Percentiles rank a stretch among this genome's conserved stretches.
Evolutionary conservation across 2,797 vertebrate genomes (phyloP).

Genomic region (Orestias chungarensis): DNA sequence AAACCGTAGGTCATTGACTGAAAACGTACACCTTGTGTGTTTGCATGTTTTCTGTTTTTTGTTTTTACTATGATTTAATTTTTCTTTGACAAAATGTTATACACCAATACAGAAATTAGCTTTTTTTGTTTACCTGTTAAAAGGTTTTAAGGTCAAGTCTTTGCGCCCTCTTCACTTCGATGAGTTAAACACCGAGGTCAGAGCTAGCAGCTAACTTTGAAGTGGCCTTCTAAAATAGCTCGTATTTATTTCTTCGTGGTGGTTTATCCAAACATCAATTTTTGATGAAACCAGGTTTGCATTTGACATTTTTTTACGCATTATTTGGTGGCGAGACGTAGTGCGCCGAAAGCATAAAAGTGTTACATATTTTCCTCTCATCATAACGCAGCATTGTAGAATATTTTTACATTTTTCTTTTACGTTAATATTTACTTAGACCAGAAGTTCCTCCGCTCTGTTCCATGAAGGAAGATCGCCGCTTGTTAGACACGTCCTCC

Average conservation of each 20-base stretch:
- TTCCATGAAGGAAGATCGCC: not conserved
- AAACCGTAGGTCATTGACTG: constrained; percentile 3
- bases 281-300: not conserved
- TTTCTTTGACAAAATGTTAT: constrained; percentile 6
- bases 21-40: constrained; percentile 1
- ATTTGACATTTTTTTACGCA: not conserved
- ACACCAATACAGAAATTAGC: constrained; percentile 9
- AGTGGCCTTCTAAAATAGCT: too few species aligned
- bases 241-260: too few species aligned
- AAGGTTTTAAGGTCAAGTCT: not conserved
- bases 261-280: not conserved
- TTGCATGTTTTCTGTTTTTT: constrained; percentile 50
- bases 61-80: constrained; percentile 5
- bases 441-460: not conserved
- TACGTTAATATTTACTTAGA: too few species aligned
- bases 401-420: too few species aligned
- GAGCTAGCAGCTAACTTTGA: not conserved
- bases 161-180: not conserved
- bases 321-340: not conserved
- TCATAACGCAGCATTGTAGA: too few species aligned
- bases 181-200: not conserved
- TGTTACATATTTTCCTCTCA: too few species aligned
- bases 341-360: not conserved
- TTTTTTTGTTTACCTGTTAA: too few species aligned
- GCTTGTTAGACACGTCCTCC: not conserved